phyloP scores from a whole-genome alignment of 1,140 invertebrate genomes.

The Listronotus bonariensis region DNA sequence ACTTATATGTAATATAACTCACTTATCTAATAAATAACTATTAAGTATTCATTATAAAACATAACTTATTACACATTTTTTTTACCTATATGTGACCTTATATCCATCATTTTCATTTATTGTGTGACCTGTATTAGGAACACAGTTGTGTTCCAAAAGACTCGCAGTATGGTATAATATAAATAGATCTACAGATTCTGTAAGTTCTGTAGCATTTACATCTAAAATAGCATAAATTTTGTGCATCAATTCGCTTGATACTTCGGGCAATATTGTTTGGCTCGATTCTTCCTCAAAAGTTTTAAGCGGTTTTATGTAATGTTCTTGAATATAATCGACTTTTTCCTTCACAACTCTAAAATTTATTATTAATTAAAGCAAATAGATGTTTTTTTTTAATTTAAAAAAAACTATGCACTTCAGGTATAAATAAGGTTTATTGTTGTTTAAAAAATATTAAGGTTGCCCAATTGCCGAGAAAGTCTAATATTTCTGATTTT shows the following conservation, averaged over 20 bases:
- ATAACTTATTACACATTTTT: too few species aligned
- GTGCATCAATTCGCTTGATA: slow-evolving; percentile 64
- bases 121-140: slow-evolving; percentile 64
- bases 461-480: too few species aligned
- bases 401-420: too few species aligned
- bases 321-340: slow-evolving; percentile 64
- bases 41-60: too few species aligned
- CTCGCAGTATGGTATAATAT: slow-evolving; percentile 64
- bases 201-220: slow-evolving; percentile 68
- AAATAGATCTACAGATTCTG: slow-evolving; percentile 57
- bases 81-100: slow-evolving; percentile 47
- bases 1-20: too few species aligned
- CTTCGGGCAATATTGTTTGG: slow-evolving; percentile 43
- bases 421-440: too few species aligned
- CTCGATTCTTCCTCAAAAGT: slow-evolving; percentile 35
- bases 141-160: slow-evolving; percentile 69
- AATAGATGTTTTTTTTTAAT: too few species aligned
- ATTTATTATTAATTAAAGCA: slow-evolving; percentile 43
- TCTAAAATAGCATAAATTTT: slow-evolving; percentile 69
- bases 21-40: too few species aligned
- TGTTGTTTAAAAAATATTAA: too few species aligned
- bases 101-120: slow-evolving; percentile 58
- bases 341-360: slow-evolving; percentile 65
- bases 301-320: slow-evolving; percentile 59
- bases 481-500: too few species aligned